Percentiles rank a stretch among this genome's conserved stretches.
These are phyloP conservation scores for Empidonax traillii DNA, from an alignment of 2,113 vertebrate genomes.

Conservation along the genomic window DNA sequence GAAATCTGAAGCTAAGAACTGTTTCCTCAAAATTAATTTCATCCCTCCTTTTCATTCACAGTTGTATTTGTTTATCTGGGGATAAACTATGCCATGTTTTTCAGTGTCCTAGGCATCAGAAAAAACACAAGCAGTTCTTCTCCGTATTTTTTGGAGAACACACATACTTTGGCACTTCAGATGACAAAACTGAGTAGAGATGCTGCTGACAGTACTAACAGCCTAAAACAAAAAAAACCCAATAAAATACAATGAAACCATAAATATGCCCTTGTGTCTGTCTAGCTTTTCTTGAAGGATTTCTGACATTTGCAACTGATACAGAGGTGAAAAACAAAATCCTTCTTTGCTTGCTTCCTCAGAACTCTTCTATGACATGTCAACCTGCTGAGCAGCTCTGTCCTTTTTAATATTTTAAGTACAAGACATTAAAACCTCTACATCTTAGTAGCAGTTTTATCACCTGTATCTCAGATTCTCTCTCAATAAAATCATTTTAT, in stretches of 20 bases:
- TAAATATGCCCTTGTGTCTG: background rate
- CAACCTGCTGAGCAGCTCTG: background rate
- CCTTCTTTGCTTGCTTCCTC: background rate
- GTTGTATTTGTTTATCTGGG: background rate
- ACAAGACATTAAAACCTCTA: background rate
- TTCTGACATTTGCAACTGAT: background rate
- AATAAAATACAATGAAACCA: background rate
- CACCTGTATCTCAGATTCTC: background rate
- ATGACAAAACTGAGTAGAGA: background rate
- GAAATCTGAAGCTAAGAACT: background rate
- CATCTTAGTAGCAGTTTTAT: background rate
- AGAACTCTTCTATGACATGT: background rate
- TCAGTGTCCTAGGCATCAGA: background rate
- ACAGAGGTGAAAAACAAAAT: accelerated
- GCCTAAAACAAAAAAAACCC: background rate
- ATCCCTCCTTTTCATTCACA: background rate
- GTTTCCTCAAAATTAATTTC: background rate
- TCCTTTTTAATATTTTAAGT: background rate
- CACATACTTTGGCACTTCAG: background rate
- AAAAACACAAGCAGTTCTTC: background rate
- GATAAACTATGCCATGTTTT: background rate
- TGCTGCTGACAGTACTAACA: background rate
- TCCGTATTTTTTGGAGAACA: background rate
- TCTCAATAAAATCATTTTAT: background rate
- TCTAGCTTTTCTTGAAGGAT: background rate